Percentiles rank a stretch among this genome's conserved stretches.
phyloP scores from a whole-genome alignment of 2,888 invertebrate species.

The Diabrotica balteata region DNA sequence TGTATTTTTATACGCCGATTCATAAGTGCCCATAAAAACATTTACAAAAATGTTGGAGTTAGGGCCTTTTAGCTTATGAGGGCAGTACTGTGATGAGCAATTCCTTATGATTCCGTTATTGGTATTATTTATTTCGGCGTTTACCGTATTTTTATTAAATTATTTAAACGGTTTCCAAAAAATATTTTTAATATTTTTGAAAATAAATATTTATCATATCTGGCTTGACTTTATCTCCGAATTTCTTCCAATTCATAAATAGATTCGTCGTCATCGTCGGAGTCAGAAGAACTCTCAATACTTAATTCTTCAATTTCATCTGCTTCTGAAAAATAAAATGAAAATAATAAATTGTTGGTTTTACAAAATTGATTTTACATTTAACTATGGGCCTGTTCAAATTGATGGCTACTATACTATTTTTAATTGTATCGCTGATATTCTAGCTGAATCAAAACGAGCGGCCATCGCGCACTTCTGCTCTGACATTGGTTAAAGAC shows the following conservation, averaged over 20 bases:
- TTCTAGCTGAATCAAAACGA: too few relatives aligned
- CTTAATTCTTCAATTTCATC: conserved; percentile 32
- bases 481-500: too few relatives aligned
- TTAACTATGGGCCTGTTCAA: background rate
- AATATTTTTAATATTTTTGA: conserved; percentile 7
- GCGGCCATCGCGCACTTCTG: too few relatives aligned
- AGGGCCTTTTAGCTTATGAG: too few relatives aligned
- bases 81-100: too few relatives aligned
- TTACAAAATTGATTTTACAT: background rate
- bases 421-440: too few relatives aligned
- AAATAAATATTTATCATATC: conserved; percentile 1
- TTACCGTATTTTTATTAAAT: too few relatives aligned
- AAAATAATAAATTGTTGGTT: background rate
- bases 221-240: background rate
- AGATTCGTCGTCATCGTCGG: conserved; percentile 40
- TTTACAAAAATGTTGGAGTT: too few relatives aligned
- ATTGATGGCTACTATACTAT: background rate
- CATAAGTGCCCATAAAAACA: too few relatives aligned
- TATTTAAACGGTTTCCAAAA: background rate
- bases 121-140: too few relatives aligned
- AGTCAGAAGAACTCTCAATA: conserved; percentile 5
- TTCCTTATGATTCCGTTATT: too few relatives aligned
- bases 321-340: conserved; percentile 16
- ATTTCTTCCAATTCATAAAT: conserved; percentile 46
- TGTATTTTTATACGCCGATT: too few relatives aligned